A percentile compares a stretch with the other conserved stretches of the same genome.
Evolutionary conservation across 2,113 vertebrate genomes (phyloP).

Genomic region (Trogon surrucura): DNA sequence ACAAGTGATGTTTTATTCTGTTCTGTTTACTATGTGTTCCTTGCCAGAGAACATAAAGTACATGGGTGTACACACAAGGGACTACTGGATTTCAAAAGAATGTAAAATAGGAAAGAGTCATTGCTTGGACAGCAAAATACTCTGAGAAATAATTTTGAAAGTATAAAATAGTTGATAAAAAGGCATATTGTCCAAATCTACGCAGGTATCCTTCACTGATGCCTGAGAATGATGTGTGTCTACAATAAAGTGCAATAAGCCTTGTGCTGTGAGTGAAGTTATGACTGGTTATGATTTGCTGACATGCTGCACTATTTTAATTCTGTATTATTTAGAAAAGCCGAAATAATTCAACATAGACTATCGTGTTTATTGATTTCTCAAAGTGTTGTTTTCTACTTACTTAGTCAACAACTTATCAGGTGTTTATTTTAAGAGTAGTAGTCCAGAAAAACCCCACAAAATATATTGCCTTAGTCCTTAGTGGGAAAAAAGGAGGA

Average conservation of each 20-base stretch:
- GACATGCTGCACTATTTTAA: background rate
- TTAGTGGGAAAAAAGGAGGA: background rate
- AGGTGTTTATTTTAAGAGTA: background rate
- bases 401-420: background rate
- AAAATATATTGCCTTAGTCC: background rate
- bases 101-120: background rate
- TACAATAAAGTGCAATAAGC: background rate
- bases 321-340: background rate
- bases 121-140: background rate
- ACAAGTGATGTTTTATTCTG: background rate
- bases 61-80: background rate
- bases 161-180: background rate
- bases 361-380: background rate
- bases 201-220: background rate
- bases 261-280: background rate
- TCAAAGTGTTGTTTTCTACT: background rate
- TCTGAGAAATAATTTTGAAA: background rate
- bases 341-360: background rate
- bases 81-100: background rate
- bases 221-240: background rate
- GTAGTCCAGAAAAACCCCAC: background rate
- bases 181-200: background rate
- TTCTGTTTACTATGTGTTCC: background rate
- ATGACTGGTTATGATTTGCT: background rate
- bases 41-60: background rate